These are phyloP conservation scores for Atopsyche davidsoni DNA, from an alignment of 1,140 invertebrate genomes.

Conservation along the genomic window DNA sequence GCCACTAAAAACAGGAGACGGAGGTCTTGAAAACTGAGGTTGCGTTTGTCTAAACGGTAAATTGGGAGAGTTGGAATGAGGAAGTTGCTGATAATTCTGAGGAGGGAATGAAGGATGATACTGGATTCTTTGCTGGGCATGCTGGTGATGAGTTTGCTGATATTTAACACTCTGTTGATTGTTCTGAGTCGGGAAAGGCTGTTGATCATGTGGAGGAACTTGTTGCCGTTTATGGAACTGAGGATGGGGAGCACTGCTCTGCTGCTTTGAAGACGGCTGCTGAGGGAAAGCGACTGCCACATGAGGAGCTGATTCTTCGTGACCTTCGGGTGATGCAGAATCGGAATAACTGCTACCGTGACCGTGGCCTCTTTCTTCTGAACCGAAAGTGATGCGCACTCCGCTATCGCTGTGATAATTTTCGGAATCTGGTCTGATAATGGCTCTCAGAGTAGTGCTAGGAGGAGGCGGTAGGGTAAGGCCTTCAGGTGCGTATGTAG, in stretches of 20 bases:
- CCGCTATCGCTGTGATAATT: constrained; percentile 68
- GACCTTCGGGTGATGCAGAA: constrained; percentile 47
- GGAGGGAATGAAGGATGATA: constrained; percentile 42
- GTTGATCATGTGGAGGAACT: constrained; percentile 35
- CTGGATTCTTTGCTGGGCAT: constrained; percentile 44
- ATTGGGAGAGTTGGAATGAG: constrained; percentile 39
- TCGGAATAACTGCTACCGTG: constrained; percentile 49
- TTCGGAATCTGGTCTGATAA: constrained; percentile 79
- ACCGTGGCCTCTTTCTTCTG: constrained; percentile 48
- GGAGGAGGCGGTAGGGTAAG: constrained; percentile 48
- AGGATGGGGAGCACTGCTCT: constrained; percentile 20
- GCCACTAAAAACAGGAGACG: constrained; percentile 26
- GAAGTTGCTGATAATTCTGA: constrained; percentile 40
- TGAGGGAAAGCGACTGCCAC: constrained; percentile 53
- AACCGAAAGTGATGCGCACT: constrained; percentile 69
- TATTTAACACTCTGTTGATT: constrained; percentile 16
- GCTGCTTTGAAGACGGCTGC: constrained; percentile 33
- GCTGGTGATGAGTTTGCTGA: constrained; percentile 32
- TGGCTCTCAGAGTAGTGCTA: constrained; percentile 71
- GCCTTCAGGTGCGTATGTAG: constrained; percentile 42
- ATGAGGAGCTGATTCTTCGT: constrained; percentile 51
- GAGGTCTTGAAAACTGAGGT: constrained; percentile 26
- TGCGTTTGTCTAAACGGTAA: constrained; percentile 37
- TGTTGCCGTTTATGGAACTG: constrained; percentile 30
- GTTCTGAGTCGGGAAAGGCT: constrained; percentile 16